Percentiles rank a stretch among this genome's conserved stretches.
phyloP scores from a whole-genome alignment of 2,797 vertebrate genomes.

The Propithecus deckenii region DNA sequence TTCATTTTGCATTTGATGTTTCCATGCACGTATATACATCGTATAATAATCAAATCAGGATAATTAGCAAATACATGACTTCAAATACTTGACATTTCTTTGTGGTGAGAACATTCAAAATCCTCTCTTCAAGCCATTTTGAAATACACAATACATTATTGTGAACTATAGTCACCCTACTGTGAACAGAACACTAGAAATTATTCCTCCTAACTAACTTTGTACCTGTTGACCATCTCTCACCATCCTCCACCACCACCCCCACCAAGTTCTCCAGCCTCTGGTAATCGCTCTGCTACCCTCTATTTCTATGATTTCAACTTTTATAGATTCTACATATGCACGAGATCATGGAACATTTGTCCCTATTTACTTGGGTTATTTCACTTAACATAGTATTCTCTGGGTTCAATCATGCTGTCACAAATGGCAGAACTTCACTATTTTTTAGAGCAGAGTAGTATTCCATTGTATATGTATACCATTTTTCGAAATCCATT shows the following conservation, averaged over 20 bases:
- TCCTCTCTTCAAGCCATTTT: background rate
- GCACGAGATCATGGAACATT: background rate
- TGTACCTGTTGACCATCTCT: background rate
- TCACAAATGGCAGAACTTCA: background rate
- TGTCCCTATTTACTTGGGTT: background rate
- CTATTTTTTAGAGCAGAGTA: background rate
- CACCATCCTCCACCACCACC: background rate
- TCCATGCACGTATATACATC: background rate
- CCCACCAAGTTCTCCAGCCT: fast-evolving
- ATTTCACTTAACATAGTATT: background rate
- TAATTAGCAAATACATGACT: background rate
- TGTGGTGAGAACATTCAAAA: background rate
- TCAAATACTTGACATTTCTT: background rate
- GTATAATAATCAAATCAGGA: background rate
- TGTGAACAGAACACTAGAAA: background rate
- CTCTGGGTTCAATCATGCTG: background rate
- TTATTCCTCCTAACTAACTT: background rate
- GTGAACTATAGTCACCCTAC: background rate
- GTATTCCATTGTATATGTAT: background rate
- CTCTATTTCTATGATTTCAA: background rate
- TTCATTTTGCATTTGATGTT: background rate
- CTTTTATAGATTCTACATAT: background rate
- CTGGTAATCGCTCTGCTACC: background rate
- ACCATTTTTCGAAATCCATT: background rate
- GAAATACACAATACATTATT: background rate